A percentile compares a stretch with the other conserved stretches of the same genome.
These are phyloP conservation scores for Diadumene lineata DNA, from an alignment of 92 coral and sea anemone species.

Conservation along the genomic window DNA sequence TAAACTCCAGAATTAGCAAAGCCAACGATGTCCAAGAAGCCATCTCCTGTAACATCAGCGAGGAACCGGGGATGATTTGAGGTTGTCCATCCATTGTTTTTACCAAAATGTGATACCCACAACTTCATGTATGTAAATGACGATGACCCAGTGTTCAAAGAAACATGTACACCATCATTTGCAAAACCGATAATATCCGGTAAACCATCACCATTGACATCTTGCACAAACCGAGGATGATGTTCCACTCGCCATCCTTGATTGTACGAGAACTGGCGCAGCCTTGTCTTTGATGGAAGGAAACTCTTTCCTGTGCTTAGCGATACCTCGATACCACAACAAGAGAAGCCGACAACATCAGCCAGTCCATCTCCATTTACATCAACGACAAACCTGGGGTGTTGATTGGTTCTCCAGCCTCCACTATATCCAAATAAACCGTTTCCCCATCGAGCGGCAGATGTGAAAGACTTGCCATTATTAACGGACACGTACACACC, in stretches of 20 bases:
- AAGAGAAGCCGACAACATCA: slow-evolving; percentile 38
- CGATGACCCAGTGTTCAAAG: slow-evolving; percentile 24
- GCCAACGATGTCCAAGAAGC: slow-evolving; percentile 29
- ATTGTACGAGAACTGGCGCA: slow-evolving; percentile 14
- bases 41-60: slow-evolving; percentile 36
- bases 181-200: slow-evolving; percentile 35
- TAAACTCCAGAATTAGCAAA: slow-evolving; percentile 20
- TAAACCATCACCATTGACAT: slow-evolving; percentile 35
- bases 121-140: slow-evolving; percentile 10
- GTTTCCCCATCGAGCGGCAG: slow-evolving; percentile 19
- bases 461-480: slow-evolving; percentile 23
- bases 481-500: slow-evolving; percentile 26
- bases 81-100: slow-evolving; percentile 7
- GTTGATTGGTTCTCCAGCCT: slow-evolving; percentile 37
- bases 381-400: slow-evolving; percentile 28
- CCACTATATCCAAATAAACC: slow-evolving; percentile 20
- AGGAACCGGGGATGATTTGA: slow-evolving; percentile 24
- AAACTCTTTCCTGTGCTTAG: slow-evolving; percentile 35
- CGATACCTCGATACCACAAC: slow-evolving; percentile 36
- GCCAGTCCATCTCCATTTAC: slow-evolving; percentile 41
- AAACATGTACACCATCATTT: slow-evolving; percentile 11
- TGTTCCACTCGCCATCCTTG: slow-evolving; percentile 23
- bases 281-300: slow-evolving; percentile 28
- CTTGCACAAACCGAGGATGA: slow-evolving; percentile 30
- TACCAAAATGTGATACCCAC: slow-evolving; percentile 19